Evolutionary conservation across 2,113 vertebrate genomes (phyloP).

Genomic region (Arizona elegans): DNA sequence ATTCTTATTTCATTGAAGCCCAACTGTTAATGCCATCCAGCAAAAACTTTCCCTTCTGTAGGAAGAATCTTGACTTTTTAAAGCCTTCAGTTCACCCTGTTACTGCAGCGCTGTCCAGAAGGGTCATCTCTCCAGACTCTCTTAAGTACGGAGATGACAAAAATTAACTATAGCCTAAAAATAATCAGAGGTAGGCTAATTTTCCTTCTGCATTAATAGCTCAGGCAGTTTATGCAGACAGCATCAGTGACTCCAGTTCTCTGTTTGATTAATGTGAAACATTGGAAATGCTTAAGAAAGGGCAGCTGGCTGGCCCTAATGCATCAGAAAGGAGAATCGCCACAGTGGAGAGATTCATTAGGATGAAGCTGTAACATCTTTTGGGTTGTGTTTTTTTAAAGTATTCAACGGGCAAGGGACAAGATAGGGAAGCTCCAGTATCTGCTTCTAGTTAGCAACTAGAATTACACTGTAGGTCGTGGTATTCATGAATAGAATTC

Average conservation of each 20-base stretch:
- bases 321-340: slow-evolving; percentile 7
- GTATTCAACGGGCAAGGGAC: neutral
- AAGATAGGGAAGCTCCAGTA: neutral
- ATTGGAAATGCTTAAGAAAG: slow-evolving; percentile 43
- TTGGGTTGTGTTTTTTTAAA: neutral
- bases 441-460: neutral
- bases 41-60: slow-evolving; percentile 6
- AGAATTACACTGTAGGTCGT: neutral
- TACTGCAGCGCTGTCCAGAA: neutral
- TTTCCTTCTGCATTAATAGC: slow-evolving; percentile 6
- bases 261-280: slow-evolving; percentile 26
- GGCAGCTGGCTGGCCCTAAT: neutral
- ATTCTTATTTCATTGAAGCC: neutral
- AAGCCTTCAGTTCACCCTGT: neutral
- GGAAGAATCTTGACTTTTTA: neutral
- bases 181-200: slow-evolving; percentile 11
- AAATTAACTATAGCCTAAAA: slow-evolving; percentile 20
- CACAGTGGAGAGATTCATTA: slow-evolving; percentile 12
- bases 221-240: neutral
- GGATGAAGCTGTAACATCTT: slow-evolving; percentile 30
- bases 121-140: neutral
- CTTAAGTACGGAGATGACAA: neutral
- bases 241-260: slow-evolving; percentile 20
- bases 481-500: neutral
- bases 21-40: neutral